These are phyloP conservation scores for Struthidea cinerea DNA, from an alignment of 2,113 vertebrate species.

Conservation along the genomic window DNA sequence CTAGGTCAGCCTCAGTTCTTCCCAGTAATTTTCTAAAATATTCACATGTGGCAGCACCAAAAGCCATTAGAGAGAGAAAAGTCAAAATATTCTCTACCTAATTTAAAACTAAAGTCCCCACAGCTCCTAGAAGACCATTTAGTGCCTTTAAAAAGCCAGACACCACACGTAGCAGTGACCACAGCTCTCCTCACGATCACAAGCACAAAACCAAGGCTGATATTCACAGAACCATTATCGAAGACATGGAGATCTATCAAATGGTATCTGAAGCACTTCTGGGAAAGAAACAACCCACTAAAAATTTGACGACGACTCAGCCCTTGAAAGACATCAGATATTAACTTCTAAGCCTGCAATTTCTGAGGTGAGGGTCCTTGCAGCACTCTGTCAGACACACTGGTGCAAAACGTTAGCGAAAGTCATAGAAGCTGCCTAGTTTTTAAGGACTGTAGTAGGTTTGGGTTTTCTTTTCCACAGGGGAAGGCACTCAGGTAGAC, in stretches of 20 bases:
- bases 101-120: not conserved
- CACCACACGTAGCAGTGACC: not conserved
- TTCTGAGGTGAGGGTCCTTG: not conserved
- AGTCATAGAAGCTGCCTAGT: not conserved
- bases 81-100: not conserved
- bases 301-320: not conserved
- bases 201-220: not conserved
- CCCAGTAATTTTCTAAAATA: not conserved
- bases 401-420: not conserved
- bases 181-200: not conserved
- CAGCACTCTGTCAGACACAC: not conserved
- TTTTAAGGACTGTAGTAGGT: not conserved
- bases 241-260: not conserved
- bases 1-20: not conserved
- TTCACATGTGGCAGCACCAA: not conserved
- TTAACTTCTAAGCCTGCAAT: not conserved
- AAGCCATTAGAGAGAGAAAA: not conserved
- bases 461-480: not conserved
- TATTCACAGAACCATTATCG: fast-evolving
- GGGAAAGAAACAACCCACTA: not conserved
- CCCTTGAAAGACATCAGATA: not conserved
- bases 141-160: not conserved
- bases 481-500: not conserved
- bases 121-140: not conserved
- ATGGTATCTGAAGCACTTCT: not conserved